Percentiles rank a stretch among this genome's conserved stretches.
phyloP scores from a whole-genome alignment of 2,797 vertebrate genomes.

The Cynopterus sphinx region DNA sequence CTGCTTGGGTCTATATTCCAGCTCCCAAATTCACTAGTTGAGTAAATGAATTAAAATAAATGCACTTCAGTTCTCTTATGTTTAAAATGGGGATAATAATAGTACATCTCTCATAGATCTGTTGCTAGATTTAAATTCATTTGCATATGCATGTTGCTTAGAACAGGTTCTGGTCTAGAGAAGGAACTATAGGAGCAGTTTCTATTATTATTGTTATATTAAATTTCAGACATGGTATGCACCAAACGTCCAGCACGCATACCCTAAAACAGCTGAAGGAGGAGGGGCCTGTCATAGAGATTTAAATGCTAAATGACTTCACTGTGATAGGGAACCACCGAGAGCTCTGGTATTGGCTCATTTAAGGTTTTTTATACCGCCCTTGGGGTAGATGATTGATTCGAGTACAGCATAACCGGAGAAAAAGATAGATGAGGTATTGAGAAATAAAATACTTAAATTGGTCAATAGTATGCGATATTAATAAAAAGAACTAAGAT shows the following conservation, averaged over 20 bases:
- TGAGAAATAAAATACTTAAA: not conserved
- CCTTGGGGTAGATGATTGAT: not conserved
- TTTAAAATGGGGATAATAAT: no score
- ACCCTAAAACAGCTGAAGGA: not conserved
- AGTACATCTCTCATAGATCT: no score
- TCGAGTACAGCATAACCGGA: not conserved
- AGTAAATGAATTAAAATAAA: not conserved
- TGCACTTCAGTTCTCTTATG: no score
- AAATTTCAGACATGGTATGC: not conserved
- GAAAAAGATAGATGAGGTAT: not conserved
- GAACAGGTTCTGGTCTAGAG: not conserved
- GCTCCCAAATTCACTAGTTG: not conserved
- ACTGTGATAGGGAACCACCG: rapidly evolving
- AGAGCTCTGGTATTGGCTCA: not conserved
- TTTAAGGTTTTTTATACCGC: not conserved
- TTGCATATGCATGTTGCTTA: not conserved
- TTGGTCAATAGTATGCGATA: not conserved
- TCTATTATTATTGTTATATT: not conserved
- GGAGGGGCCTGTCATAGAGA: not conserved
- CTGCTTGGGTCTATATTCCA: not conserved
- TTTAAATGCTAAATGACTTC: not conserved
- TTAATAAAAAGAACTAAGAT: not conserved
- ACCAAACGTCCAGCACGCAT: not conserved
- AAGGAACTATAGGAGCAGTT: not conserved
- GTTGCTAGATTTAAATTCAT: not conserved